Evolutionary conservation across 1,140 invertebrate species (phyloP).

Genomic region (Parasteatoda tepidariorum): DNA sequence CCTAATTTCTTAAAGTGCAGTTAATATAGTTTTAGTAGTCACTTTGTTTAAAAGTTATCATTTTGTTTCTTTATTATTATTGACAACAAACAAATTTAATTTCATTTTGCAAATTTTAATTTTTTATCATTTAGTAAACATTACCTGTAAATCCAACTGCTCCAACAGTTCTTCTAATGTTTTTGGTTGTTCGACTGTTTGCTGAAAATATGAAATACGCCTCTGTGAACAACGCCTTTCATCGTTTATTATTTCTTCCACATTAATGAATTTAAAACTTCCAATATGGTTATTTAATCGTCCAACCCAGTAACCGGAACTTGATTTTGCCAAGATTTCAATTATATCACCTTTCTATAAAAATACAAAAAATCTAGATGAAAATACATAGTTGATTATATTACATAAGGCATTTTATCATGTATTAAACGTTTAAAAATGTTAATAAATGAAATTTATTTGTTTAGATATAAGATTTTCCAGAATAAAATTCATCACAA

Average conservation of each 20-base stretch:
- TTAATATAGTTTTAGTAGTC: too few species aligned
- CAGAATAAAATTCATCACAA: too few species aligned
- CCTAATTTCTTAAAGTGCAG: too few species aligned
- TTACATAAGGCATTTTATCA: background rate
- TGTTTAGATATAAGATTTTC: too few species aligned
- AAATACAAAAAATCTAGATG: background rate
- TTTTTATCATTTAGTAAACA: background rate
- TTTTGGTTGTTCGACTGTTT: background rate
- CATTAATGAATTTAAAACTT: conserved; percentile 93
- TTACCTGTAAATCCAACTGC: conserved; percentile 39
- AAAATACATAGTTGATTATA: background rate
- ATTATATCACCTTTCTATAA: conserved; percentile 91
- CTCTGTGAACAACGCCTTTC: conserved; percentile 26
- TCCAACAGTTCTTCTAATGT: conserved; percentile 42
- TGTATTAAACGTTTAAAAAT: too few species aligned
- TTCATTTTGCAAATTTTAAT: too few species aligned
- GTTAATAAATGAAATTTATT: too few species aligned
- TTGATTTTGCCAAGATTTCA: conserved; percentile 91
- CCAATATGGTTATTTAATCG: conserved; percentile 81
- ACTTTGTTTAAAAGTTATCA: too few species aligned
- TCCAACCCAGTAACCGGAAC: conserved; percentile 90
- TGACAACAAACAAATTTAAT: too few species aligned
- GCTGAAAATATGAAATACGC: conserved; percentile 30
- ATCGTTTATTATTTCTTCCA: conserved; percentile 75
- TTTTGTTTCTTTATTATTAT: too few species aligned